Percentiles rank a stretch among this genome's conserved stretches.
phyloP scores from a whole-genome alignment of 2,888 invertebrate genomes.

The Petrophora chlorosata region DNA sequence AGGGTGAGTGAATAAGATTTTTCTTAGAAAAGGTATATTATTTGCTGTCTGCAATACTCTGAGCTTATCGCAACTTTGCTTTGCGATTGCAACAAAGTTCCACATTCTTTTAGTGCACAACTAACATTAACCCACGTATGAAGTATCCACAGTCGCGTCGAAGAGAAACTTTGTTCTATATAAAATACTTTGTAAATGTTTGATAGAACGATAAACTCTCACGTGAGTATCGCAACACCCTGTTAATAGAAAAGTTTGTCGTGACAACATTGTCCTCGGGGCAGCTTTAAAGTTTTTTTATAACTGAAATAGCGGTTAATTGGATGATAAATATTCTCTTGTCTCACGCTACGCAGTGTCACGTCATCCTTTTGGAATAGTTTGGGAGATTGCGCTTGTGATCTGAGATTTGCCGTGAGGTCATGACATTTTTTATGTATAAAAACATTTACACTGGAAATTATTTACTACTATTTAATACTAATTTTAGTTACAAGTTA shows the following conservation, averaged over 20 bases:
- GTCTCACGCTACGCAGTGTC: conserved; percentile 11
- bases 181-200: conserved; percentile 31
- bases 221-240: conserved; percentile 19
- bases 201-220: conserved; percentile 26
- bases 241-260: conserved; percentile 28
- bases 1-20: too few relatives aligned
- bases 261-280: conserved; percentile 21
- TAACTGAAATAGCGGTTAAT: conserved; percentile 9
- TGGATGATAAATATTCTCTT: conserved; percentile 11
- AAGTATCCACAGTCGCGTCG: conserved; percentile 1
- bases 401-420: too few relatives aligned
- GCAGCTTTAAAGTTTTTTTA: conserved; percentile 15
- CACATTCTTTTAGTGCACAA: conserved; percentile 4
- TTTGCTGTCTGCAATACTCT: too few relatives aligned
- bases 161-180: conserved; percentile 20
- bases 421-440: too few relatives aligned
- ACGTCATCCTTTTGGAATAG: conserved; percentile 5
- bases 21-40: too few relatives aligned
- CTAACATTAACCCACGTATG: conserved; percentile 7
- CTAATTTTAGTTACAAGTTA: too few relatives aligned
- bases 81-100: conserved; percentile 12
- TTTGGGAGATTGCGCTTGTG: background rate
- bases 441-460: too few relatives aligned
- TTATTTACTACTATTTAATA: too few relatives aligned
- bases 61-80: background rate